Conservation (phyloP, 2,888 invertebrate genomes). For the Aricia artaxerxes region DNA sequence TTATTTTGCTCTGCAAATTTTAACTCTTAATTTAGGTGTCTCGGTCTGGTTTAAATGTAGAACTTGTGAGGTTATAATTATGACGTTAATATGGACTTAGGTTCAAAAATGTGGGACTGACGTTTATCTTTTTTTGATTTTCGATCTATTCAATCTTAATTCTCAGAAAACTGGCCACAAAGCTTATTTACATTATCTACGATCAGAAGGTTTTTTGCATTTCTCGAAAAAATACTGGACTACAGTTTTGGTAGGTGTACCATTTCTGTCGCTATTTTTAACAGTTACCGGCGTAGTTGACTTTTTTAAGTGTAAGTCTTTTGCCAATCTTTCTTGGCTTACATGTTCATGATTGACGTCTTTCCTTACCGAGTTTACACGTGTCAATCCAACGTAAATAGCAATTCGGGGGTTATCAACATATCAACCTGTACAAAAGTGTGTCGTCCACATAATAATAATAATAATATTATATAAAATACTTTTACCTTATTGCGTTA, state of each 20-base stretch:
- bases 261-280: neutral
- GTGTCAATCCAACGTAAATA: conserved; percentile 12
- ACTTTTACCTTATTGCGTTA: conserved; percentile 13
- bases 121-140: neutral
- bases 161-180: neutral
- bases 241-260: neutral
- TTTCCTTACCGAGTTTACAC: neutral
- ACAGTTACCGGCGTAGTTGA: neutral
- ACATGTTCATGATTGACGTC: neutral
- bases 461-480: neutral
- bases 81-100: conserved; percentile 2
- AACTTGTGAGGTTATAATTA: neutral
- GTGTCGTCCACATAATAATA: conserved; percentile 11
- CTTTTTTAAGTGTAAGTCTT: neutral
- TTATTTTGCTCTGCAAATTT: conserved; percentile 11
- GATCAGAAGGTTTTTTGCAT: neutral
- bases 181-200: neutral
- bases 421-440: conserved; percentile 7
- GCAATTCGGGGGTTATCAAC: conserved; percentile 4
- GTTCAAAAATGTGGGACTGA: neutral
- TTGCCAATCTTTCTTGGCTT: conserved; percentile 20
- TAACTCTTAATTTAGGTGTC: conserved; percentile 11
- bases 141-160: neutral
- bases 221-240: neutral
- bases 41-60: conserved; percentile 1